Base-by-base conservation (phyloP, 2,888 invertebrate genomes). In the Phymatocera aterrima region DNA sequence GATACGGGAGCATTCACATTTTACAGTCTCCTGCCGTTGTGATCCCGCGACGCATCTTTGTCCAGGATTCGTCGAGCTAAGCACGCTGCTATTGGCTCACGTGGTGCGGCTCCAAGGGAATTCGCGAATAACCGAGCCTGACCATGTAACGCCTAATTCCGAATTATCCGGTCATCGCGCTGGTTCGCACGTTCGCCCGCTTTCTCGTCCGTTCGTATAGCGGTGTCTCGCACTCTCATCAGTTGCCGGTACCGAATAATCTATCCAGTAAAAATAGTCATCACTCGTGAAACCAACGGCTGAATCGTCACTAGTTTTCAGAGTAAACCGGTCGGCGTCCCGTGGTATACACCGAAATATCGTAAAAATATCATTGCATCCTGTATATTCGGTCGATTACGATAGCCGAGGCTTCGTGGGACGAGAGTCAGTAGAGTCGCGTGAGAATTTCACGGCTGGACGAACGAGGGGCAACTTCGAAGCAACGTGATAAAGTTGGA, bases 151-250 rank as follows among this genome's bases (percentile, higher is more conserved):
- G 24, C 68, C 24, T 46, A 34, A 68, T 43, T 43, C 68, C 46
- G 46, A 46, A 68, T 68, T 68, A 54, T 80, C 78, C 78, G 80
- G 80, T 80, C 82, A 83, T 28, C 34, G 83, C 80, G 81, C 82
- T 80, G 79, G 64, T 79, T 64, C 78, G 72, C 78, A 72, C 54
- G 68, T 74, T 72, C 40, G 21, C 70, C 46, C 60, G 65, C 68
- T 64, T 37, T 54, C 77, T 75, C 78, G 77, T 43, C 78, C 78
- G 77, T 79, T 78, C 68, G 68, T 68, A 28, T 12, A 21, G 34
- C 72, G 72, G 72, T 51, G 72, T 72, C 72, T 72, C 46, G 68
- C 34, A 72, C 48, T 72, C 28, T 72, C 72, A 51, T 34, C 51
- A 72, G 72, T 72, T 72, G 43, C 72, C 48, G 72, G 72, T 51